A percentile compares a stretch with the other conserved stretches of the same genome.
These are phyloP conservation scores for Platichthys stellatus DNA, from an alignment of 2,113 vertebrate species.

Conservation along the genomic window DNA sequence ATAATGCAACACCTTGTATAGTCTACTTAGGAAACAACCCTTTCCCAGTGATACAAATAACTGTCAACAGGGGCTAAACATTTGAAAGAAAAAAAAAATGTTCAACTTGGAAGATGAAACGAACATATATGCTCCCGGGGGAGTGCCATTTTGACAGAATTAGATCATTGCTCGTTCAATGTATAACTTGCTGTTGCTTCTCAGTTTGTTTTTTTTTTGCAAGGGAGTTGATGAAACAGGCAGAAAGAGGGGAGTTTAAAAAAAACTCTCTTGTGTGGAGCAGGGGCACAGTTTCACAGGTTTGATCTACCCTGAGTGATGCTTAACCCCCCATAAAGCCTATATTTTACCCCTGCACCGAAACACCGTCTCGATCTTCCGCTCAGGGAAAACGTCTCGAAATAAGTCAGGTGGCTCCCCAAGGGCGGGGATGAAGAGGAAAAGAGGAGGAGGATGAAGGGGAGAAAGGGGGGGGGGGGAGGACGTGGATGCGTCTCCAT, in stretches of 20 bases:
- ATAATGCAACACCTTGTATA: constrained; percentile 57
- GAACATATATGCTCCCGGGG: constrained; percentile 53
- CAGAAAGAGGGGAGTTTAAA: constrained; percentile 56
- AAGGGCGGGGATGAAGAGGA: constrained; percentile 44
- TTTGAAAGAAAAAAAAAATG: constrained; percentile 23
- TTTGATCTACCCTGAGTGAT: constrained; percentile 66
- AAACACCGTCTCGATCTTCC: constrained; percentile 71
- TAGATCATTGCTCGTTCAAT: constrained; percentile 72
- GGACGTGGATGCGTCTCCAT: constrained; percentile 42
- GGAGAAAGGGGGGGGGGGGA: constrained; percentile 8
- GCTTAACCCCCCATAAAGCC: constrained; percentile 69
- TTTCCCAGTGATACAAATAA: constrained; percentile 61
- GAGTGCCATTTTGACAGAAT: constrained; percentile 72
- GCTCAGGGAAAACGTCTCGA: constrained; percentile 56
- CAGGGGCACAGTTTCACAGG: constrained; percentile 55
- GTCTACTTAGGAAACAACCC: constrained; percentile 54
- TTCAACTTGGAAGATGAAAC: constrained; percentile 57
- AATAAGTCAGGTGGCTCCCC: constrained; percentile 70
- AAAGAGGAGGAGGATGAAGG: constrained; percentile 20
- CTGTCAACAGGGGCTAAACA: constrained; percentile 68
- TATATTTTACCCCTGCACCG: constrained; percentile 62
- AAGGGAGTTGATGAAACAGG: constrained; percentile 69
- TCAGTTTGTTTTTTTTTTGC: constrained; percentile 24
- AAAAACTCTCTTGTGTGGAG: constrained; percentile 24
- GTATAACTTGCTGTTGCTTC: constrained; percentile 54